These are phyloP conservation scores for Mesocricetus auratus DNA, from an alignment of 2,113 vertebrate species.

Conservation along the genomic window DNA sequence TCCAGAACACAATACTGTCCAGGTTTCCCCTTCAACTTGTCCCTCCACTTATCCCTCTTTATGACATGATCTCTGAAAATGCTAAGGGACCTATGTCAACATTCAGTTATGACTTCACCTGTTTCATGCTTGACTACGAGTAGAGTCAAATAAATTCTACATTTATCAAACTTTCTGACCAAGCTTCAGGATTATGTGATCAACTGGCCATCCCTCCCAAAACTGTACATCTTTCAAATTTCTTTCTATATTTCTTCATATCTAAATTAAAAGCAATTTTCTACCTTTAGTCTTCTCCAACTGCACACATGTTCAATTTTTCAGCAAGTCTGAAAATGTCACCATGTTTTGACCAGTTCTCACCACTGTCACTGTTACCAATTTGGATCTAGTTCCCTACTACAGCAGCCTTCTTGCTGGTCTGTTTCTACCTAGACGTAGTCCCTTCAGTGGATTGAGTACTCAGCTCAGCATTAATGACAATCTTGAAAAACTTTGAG, in stretches of 20 bases:
- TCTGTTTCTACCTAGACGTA: background rate
- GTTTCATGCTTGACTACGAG: background rate
- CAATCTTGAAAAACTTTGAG: no score
- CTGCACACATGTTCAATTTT: background rate
- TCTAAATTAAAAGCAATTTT: background rate
- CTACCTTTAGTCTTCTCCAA: background rate
- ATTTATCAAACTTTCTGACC: background rate
- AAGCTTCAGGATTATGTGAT: background rate
- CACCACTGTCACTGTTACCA: background rate
- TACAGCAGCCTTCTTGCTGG: no score
- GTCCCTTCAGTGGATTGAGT: background rate
- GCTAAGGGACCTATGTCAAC: background rate
- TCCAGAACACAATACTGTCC: background rate
- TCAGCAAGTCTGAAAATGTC: background rate
- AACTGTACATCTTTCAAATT: background rate
- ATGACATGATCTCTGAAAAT: background rate
- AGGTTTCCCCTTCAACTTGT: background rate
- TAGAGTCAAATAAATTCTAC: background rate
- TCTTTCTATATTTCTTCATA: background rate
- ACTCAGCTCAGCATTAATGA: background rate
- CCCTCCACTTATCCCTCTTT: background rate
- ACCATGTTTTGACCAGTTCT: background rate
- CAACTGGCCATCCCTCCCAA: background rate
- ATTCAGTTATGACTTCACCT: background rate
- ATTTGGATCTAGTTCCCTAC: background rate